Base-by-base conservation (phyloP, 2,888 invertebrate species). In the Drosophila macrothrix region DNA sequence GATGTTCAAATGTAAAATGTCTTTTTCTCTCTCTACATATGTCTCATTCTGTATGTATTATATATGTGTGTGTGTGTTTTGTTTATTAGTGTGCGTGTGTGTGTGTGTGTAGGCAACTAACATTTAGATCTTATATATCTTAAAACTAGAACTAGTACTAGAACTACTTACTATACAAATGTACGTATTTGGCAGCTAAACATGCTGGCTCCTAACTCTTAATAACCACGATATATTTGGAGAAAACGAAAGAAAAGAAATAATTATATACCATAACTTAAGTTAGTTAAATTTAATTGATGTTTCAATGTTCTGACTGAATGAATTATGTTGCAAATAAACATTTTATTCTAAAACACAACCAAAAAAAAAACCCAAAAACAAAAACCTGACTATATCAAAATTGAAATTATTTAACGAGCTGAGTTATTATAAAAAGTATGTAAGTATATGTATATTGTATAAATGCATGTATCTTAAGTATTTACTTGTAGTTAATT, bases 291-390 rank as follows among this genome's bases (percentile, higher is more conserved):
- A 80, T 85, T 71, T 86, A 84, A 86, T 86, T 85, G 82, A 85
- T 85, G 85, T 85, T 88, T 84, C 60, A 80, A 85, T 85, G 88
- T 85, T 86, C 82, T 88, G 84, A 84, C 88, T 88, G 84, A 84
- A 87, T 83, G 68, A 84, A 83, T 80, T 83, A 85, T 84, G 82
- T 84, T 84, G 80, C 80, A 88, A 85, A 86, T 82, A 82, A 88
- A 88, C 78, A 88, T 84, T 85, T 84, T 86, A 84, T 63, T 80
- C 84, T 53, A 76, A 72, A 88, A 80, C 68, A 46, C 59, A 52
- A 67, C 58, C 62, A 19, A 55, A 29, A 46, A 46, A 46, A 53
- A 37, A 52, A 25, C 58, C 14, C 14, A 28, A 28, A 39, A 64
- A 54, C 10, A 49, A 53, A 25, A 46, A 33, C 41, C 55, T 58